Conservation (phyloP, 2,113 vertebrate genomes). For the Phalacrocorax aristotelis region DNA sequence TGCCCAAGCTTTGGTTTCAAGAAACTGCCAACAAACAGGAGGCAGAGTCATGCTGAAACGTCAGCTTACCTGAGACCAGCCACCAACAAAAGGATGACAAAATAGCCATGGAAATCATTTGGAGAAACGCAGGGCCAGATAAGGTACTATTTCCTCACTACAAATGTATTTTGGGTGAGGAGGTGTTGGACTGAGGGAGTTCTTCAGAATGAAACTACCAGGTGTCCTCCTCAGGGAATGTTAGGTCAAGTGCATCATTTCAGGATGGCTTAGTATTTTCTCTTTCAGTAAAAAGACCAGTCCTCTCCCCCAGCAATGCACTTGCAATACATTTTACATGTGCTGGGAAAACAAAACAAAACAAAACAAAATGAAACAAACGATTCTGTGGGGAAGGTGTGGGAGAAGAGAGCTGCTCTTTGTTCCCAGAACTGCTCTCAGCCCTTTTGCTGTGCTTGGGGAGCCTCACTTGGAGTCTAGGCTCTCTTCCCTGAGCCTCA, state of each 20-base stretch:
- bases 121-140: background rate
- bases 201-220: background rate
- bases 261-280: background rate
- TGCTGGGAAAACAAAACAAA: background rate
- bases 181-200: background rate
- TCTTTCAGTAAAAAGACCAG: background rate
- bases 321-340: background rate
- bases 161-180: background rate
- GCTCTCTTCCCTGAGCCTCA: background rate
- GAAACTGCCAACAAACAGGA: background rate
- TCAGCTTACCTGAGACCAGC: background rate
- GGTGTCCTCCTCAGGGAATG: background rate
- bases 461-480: background rate
- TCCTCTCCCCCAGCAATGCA: background rate
- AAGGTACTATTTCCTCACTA: background rate
- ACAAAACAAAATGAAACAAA: too few relatives aligned
- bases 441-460: background rate
- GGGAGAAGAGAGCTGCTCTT: background rate
- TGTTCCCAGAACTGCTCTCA: background rate
- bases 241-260: background rate
- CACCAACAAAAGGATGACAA: background rate
- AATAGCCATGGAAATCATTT: background rate
- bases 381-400: background rate
- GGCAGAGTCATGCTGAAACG: background rate
- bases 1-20: background rate